Conservation (phyloP, 2,797 vertebrate species). For the Cryptoblepharus egeriae region DNA sequence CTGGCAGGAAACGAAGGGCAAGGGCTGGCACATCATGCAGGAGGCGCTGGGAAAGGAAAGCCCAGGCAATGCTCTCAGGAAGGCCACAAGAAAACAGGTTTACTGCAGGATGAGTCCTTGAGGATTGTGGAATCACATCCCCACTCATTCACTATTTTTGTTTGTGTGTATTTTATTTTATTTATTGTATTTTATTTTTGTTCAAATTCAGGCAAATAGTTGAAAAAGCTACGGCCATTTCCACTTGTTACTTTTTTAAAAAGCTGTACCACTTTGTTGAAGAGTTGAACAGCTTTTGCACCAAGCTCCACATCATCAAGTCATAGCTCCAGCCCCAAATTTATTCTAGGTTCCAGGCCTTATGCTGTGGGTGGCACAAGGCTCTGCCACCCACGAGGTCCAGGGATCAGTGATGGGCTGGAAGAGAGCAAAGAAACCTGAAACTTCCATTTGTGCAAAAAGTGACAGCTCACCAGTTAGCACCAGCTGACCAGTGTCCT, state of each 20-base stretch:
- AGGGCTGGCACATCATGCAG: not conserved
- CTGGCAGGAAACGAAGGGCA: not conserved
- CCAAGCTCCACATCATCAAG: not conserved
- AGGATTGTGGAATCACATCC: not conserved
- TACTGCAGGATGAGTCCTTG: conserved; percentile 12
- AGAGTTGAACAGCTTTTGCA: not conserved
- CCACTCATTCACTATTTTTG: not conserved
- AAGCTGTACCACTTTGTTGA: not conserved
- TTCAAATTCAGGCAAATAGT: not conserved
- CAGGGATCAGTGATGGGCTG: too few relatives aligned
- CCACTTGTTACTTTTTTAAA: not conserved
- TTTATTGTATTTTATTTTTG: not conserved
- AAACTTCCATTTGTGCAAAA: too few relatives aligned
- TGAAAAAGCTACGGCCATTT: not conserved
- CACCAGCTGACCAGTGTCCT: too few relatives aligned
- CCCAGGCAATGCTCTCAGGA: not conserved
- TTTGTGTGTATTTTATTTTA: not conserved
- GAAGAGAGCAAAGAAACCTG: too few relatives aligned
- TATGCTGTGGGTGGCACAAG: too few relatives aligned
- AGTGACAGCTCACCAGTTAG: too few relatives aligned
- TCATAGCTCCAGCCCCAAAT: too few relatives aligned
- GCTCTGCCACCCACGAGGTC: too few relatives aligned
- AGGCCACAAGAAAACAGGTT: not conserved
- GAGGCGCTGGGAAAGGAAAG: not conserved
- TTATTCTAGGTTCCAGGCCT: not conserved